phyloP scores from a whole-genome alignment of 2,797 vertebrate species.

The Myripristis murdjan region DNA sequence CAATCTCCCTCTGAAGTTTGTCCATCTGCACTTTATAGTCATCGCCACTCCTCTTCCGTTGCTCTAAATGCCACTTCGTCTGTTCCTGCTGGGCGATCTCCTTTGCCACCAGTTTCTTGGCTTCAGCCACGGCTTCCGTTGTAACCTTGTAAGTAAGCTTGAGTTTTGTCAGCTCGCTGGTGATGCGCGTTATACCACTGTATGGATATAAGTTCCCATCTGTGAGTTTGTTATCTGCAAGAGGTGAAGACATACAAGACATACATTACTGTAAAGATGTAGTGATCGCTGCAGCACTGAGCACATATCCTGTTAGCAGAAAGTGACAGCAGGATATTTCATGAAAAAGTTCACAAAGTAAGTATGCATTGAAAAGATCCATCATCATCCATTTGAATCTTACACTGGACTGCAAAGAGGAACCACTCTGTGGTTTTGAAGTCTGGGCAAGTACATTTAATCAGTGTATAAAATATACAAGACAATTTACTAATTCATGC shows the following conservation, averaged over 20 bases:
- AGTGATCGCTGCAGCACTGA: background rate
- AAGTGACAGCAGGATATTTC: too few species aligned
- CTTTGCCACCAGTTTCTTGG: slow-evolving; percentile 46
- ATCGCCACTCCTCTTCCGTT: slow-evolving; percentile 38
- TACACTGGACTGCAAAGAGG: background rate
- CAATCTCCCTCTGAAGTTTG: slow-evolving; percentile 37
- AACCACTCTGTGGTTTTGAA: too few species aligned
- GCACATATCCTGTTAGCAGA: too few species aligned
- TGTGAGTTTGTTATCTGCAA: slow-evolving; percentile 67
- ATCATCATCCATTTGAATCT: background rate
- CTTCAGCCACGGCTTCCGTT: slow-evolving; percentile 41
- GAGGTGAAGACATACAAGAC: slow-evolving; percentile 7
- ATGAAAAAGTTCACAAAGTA: too few species aligned
- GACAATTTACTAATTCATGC: background rate
- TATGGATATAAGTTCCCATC: slow-evolving; percentile 21
- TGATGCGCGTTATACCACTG: slow-evolving; percentile 36
- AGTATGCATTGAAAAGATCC: too few species aligned
- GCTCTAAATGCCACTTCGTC: slow-evolving; percentile 64
- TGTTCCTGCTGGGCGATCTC: slow-evolving; percentile 30
- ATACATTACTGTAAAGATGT: background rate
- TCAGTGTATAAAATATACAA: too few species aligned
- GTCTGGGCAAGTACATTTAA: too few species aligned
- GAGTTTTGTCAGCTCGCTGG: slow-evolving; percentile 63
- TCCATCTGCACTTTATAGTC: slow-evolving; percentile 32
- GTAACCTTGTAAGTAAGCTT: slow-evolving; percentile 49